Evolutionary conservation across 2,888 invertebrate genomes (phyloP).

Genomic region (Cabera pusaria): DNA sequence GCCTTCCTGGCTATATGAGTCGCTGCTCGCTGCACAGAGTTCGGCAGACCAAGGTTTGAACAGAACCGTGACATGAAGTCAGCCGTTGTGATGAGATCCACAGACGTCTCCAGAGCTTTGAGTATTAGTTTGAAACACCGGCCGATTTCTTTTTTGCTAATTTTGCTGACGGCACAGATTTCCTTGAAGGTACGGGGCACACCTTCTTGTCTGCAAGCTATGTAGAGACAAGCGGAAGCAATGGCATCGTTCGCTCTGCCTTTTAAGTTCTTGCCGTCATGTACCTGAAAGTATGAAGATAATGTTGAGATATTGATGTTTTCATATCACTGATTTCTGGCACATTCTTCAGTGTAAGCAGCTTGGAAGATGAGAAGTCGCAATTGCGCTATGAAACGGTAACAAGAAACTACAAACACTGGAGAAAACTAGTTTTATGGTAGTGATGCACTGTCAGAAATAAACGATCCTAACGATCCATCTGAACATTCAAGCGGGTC

Average conservation of each 20-base stretch:
- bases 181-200: constrained; percentile 99
- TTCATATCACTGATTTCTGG: no score
- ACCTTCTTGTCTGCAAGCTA: constrained; percentile 99
- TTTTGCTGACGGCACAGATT: constrained; percentile 99
- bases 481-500: no score
- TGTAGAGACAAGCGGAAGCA: constrained; percentile 99
- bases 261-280: constrained; percentile 97
- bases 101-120: constrained; percentile 97
- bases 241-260: constrained; percentile 99
- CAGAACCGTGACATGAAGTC: constrained; percentile 99
- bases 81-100: constrained; percentile 98
- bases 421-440: no score
- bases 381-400: no score
- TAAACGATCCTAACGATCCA: no score
- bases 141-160: constrained; percentile 99
- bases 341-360: no score
- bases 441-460: no score
- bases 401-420: no score
- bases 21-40: constrained; percentile 95
- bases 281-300: constrained; percentile 79
- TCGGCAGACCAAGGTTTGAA: constrained; percentile 94
- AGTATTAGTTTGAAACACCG: constrained; percentile 98
- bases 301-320: neutral
- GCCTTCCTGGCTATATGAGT: constrained; percentile 98
- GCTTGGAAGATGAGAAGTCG: no score